Conservation (phyloP, 2,113 vertebrate genomes). For the Tachycineta bicolor region DNA sequence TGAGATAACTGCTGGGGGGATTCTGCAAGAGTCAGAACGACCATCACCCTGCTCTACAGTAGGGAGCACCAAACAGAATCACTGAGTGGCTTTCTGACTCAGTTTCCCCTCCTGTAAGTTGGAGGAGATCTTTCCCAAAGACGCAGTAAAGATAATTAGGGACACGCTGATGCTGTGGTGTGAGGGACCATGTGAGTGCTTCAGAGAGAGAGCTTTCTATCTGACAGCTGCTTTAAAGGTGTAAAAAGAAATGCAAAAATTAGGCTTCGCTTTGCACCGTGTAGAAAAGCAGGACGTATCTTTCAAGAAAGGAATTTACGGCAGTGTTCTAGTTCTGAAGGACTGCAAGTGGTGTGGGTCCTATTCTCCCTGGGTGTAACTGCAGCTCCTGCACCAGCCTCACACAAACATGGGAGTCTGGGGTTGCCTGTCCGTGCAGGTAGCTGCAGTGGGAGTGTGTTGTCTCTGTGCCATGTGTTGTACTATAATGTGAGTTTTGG, state of each 20-base stretch:
- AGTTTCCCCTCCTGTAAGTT: background rate
- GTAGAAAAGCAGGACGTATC: constrained; percentile 6
- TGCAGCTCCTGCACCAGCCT: background rate
- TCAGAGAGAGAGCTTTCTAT: background rate
- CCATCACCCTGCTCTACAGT: background rate
- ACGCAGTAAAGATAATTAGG: background rate
- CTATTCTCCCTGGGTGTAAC: background rate
- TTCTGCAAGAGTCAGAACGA: background rate
- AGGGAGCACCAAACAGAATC: background rate
- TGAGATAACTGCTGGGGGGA: background rate
- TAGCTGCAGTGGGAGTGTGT: background rate
- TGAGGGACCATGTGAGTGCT: background rate
- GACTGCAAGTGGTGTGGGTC: background rate
- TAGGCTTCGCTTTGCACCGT: background rate
- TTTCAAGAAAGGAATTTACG: constrained; percentile 12
- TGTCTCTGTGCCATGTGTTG: background rate
- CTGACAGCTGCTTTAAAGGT: constrained; percentile 37
- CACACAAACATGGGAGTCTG: background rate
- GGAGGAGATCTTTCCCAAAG: background rate
- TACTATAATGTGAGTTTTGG: background rate
- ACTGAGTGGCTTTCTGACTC: background rate
- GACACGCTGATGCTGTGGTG: background rate
- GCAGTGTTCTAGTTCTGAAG: background rate
- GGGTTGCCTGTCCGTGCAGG: background rate
- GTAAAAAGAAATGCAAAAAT: background rate